Percentiles rank a stretch among this genome's conserved stretches.
Conservation (phyloP, 2,113 vertebrate species). For the Speoplatyrhinus poulsoni region DNA sequence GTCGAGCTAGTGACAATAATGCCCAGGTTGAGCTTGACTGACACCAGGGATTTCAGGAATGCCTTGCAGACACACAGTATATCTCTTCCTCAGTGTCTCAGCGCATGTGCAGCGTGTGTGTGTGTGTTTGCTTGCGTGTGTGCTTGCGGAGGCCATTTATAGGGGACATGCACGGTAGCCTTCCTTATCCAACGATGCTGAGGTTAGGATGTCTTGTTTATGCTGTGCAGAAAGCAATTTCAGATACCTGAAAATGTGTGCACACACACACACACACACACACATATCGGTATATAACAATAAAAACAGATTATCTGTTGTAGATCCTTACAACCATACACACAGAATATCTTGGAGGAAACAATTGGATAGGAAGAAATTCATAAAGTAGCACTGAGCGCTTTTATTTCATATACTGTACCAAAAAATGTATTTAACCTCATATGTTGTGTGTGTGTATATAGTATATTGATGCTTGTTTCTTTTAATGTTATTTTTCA, state of each 20-base stretch:
- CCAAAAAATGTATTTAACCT: too few relatives aligned
- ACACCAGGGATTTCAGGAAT: conserved; percentile 70
- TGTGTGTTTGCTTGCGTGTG: conserved; percentile 27
- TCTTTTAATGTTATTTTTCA: too few relatives aligned
- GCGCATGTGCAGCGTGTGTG: conserved; percentile 22
- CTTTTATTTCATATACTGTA: too few relatives aligned
- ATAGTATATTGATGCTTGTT: too few relatives aligned
- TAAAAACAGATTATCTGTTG: not conserved
- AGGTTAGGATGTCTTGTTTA: conserved; percentile 76
- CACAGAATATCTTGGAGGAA: not conserved
- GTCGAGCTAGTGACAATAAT: conserved; percentile 71
- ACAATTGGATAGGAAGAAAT: too few relatives aligned
- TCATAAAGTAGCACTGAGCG: too few relatives aligned
- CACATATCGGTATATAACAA: not conserved
- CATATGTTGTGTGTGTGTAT: too few relatives aligned
- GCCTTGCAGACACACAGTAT: conserved; percentile 52
- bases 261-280: conserved; percentile 6
- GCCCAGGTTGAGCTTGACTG: conserved; percentile 74
- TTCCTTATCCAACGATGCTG: conserved; percentile 65
- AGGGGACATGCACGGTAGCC: conserved; percentile 68
- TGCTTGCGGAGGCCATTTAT: conserved; percentile 43
- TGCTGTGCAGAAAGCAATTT: conserved; percentile 66
- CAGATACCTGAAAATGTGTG: conserved; percentile 36
- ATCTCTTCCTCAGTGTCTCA: conserved; percentile 56
- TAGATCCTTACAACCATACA: not conserved